Base-by-base conservation (phyloP, 2,888 invertebrate species). In the Drosophila prolongata region DNA sequence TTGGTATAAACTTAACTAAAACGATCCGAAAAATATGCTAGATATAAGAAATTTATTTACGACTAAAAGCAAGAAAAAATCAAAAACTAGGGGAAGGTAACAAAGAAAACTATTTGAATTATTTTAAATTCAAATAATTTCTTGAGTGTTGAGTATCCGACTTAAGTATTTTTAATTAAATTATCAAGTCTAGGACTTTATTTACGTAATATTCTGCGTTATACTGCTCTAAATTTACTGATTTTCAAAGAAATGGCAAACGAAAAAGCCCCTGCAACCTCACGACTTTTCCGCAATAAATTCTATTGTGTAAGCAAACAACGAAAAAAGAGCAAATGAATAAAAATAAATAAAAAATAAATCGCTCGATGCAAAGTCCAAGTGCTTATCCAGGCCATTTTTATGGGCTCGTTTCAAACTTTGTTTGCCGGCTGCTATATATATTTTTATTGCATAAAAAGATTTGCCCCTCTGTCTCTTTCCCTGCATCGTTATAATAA, bases 321-420 rank as follows among this genome's bases (percentile, higher is more conserved):
- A 35, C 59, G 16, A 27, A 61, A 60, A 65, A 44, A 56, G 24
- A 56, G 62, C 43, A 70, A 56, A 71, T 62, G 62, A 54, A 64
- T 72, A 66, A 38, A 73, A 53, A 57, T 49, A 64, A 64, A 55
- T 42, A 66, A 60, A 67, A 75, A 83, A 68, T 86, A 83, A 86
- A 86, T 83, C 84, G 84, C 84, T 79, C 81, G 78, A 86, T 87
- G 84, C 72, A 84, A 83, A 83, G 82, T 80, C 82, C 82, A 76
- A 82, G 86, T 86, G 86, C 82, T 82, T 82, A 86, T 82, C 82
- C 82, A 64, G 74, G 38, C 78, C 77, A 73, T 84, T 83, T 86
- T 83, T 86, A 86, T 84, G 76, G 79, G 66, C 43, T 67, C 50
- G 46, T 46, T 55, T 70, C 77, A 69, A 77, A 79, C 76, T 74